A percentile compares a stretch with the other conserved stretches of the same genome.
Evolutionary conservation across 2,797 vertebrate species (phyloP).

Genomic region (Triplophysa yarkandensis): DNA sequence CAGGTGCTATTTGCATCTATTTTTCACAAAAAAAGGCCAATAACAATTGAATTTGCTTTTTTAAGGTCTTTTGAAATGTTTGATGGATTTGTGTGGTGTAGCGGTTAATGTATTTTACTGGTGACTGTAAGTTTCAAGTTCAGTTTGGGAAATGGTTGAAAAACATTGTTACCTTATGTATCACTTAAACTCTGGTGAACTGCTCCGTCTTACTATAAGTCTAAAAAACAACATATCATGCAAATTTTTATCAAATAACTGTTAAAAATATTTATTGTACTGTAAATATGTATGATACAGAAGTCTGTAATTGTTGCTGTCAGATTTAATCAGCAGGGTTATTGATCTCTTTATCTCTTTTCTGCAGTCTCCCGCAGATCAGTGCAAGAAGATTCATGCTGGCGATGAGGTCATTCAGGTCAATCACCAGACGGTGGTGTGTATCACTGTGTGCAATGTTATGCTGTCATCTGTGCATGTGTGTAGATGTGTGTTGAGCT

Average conservation of each 20-base stretch:
- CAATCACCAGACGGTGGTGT: slow-evolving; percentile 68
- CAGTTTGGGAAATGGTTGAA: no score
- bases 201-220: no score
- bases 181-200: no score
- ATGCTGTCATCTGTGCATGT: slow-evolving; percentile 11
- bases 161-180: no score
- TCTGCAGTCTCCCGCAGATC: slow-evolving; percentile 65
- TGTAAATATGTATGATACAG: no score
- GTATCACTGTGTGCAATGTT: slow-evolving; percentile 33
- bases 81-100: neutral
- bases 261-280: no score
- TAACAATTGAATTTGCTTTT: neutral
- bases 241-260: no score
- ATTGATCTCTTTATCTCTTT: slow-evolving; percentile 28
- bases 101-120: neutral
- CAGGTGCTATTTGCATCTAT: neutral
- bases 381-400: slow-evolving; percentile 69
- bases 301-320: neutral
- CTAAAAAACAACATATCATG: no score
- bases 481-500: neutral
- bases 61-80: neutral
- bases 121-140: neutral
- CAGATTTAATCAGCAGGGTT: neutral
- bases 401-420: slow-evolving; percentile 69
- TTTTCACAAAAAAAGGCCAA: neutral